These are phyloP conservation scores for Astyanax mexicanus DNA, from an alignment of 2,797 vertebrate genomes.

Conservation along the genomic window DNA sequence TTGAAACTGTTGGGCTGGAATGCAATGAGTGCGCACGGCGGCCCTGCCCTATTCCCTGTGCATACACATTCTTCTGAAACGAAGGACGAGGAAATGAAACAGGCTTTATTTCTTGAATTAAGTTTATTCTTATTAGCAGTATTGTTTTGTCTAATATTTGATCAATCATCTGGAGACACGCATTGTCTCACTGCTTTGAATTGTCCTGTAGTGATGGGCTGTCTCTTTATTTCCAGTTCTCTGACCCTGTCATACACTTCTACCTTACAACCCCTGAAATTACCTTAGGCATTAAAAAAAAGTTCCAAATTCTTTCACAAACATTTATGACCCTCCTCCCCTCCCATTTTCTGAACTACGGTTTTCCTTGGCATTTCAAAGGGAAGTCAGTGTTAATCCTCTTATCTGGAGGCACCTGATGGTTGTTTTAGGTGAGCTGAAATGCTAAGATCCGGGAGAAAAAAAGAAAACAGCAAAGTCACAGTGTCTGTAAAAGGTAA, in stretches of 20 bases:
- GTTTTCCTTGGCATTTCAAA: background rate
- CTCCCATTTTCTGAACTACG: background rate
- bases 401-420: background rate
- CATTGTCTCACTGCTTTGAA: conserved; percentile 10
- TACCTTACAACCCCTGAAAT: conserved; percentile 23
- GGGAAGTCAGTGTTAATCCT: conserved; percentile 7
- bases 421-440: background rate
- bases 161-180: conserved; percentile 11
- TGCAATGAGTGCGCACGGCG: conserved; percentile 15
- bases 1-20: conserved; percentile 34
- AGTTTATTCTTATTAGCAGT: background rate
- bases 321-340: too few relatives aligned
- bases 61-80: conserved; percentile 1
- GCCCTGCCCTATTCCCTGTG: conserved; percentile 5
- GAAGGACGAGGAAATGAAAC: conserved; percentile 10
- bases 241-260: conserved; percentile 39
- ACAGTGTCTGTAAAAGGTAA: background rate
- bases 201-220: background rate
- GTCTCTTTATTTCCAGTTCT: too few relatives aligned
- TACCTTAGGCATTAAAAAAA: conserved; percentile 28
- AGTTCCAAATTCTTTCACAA: background rate
- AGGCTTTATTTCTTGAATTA: background rate
- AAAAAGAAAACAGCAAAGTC: conserved; percentile 4
- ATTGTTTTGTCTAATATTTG: background rate
- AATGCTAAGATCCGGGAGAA: background rate